Percentiles rank a stretch among this genome's conserved stretches.
Evolutionary conservation across 2,888 invertebrate genomes (phyloP).

Genomic region (Idaea straminata): DNA sequence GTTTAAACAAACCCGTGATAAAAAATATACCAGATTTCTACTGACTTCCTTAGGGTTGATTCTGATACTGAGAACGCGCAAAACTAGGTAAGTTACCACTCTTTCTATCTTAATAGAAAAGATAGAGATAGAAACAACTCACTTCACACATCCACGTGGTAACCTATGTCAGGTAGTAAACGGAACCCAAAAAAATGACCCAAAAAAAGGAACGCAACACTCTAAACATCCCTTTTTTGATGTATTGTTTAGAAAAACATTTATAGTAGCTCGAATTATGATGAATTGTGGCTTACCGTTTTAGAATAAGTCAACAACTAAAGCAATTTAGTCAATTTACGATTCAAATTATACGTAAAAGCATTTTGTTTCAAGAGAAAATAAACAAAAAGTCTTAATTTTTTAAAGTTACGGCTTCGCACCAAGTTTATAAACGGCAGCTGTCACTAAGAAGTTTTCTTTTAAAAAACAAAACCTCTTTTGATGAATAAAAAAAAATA

Average conservation of each 20-base stretch:
- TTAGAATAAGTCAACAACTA: slow-evolving; percentile 26
- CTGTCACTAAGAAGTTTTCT: slow-evolving; percentile 17
- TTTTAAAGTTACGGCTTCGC: background rate
- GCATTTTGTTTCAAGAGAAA: slow-evolving; percentile 9
- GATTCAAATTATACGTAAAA: slow-evolving; percentile 15
- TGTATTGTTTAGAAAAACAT: slow-evolving; percentile 68
- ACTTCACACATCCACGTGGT: slow-evolving; percentile 69
- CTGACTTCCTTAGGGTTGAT: slow-evolving; percentile 70
- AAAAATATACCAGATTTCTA: slow-evolving; percentile 76
- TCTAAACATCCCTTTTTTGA: slow-evolving; percentile 76
- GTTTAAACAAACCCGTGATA: slow-evolving; percentile 65
- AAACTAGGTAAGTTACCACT: slow-evolving; percentile 45
- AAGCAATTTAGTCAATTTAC: slow-evolving; percentile 22
- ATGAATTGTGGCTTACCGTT: slow-evolving; percentile 61
- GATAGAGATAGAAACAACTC: slow-evolving; percentile 45
- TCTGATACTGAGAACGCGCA: slow-evolving; percentile 49
- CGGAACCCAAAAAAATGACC: slow-evolving; percentile 66
- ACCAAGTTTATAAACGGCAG: slow-evolving; percentile 20
- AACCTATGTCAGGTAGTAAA: slow-evolving; percentile 61
- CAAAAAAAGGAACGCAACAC: slow-evolving; percentile 64
- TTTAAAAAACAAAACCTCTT: background rate
- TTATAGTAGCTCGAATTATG: slow-evolving; percentile 59
- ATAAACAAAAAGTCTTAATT: slow-evolving; percentile 6
- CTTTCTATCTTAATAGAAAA: slow-evolving; percentile 35
- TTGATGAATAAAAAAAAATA: background rate